Conservation (phyloP, 2,888 invertebrate species). For the Orchestes rusci region DNA sequence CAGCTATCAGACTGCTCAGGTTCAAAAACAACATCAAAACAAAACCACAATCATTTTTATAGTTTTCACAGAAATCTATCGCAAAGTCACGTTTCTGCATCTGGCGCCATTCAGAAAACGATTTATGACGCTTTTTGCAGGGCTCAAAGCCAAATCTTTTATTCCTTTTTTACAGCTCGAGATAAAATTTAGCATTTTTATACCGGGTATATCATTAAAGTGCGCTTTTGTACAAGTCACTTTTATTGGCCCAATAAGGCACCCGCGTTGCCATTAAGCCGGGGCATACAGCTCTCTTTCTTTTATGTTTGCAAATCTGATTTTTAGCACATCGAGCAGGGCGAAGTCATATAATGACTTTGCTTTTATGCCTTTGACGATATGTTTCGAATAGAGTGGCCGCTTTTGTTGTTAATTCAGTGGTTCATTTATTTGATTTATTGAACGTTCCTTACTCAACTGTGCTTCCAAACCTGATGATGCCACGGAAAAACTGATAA, state of each 20-base stretch:
- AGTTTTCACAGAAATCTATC: neutral
- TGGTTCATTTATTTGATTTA: no score
- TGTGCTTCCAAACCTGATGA: no score
- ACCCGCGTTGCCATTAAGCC: constrained; percentile 28
- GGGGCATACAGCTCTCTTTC: constrained; percentile 20
- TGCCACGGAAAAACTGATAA: no score
- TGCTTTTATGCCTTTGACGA: no score
- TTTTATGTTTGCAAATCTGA: constrained; percentile 28
- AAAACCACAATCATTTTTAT: no score
- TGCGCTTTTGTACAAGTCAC: constrained; percentile 29
- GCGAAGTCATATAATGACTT: no score
- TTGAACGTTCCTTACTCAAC: no score
- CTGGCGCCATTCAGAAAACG: constrained; percentile 7
- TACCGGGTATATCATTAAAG: constrained; percentile 26
- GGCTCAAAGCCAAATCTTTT: constrained; percentile 27
- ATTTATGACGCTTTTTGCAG: constrained; percentile 15
- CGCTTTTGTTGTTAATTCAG: no score
- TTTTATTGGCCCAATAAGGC: constrained; percentile 27
- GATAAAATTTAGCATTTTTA: constrained; percentile 32
- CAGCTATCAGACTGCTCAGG: no score
- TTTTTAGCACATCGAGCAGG: constrained; percentile 15
- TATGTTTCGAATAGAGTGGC: no score
- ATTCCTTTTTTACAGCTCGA: constrained; percentile 30
- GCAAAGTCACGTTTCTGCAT: constrained; percentile 4
- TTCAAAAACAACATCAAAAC: no score